Conservation (phyloP, 2,888 invertebrate genomes). For the Calameuta filiformis region DNA sequence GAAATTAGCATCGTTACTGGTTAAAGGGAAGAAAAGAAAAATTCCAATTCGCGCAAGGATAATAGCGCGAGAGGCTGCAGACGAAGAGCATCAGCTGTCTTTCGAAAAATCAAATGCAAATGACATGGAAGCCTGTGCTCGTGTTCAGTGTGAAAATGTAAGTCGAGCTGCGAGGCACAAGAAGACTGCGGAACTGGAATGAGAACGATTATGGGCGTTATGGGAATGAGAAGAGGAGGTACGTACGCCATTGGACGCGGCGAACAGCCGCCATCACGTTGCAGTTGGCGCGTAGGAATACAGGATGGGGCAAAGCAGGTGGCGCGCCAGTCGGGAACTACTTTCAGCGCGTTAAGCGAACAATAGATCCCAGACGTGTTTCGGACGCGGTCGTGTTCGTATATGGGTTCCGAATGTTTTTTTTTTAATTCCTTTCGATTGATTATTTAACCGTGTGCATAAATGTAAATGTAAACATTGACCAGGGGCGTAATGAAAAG, state of each 20-base stretch:
- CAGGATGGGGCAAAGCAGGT: constrained; percentile 46
- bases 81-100: too few relatives aligned
- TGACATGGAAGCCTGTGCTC: too few relatives aligned
- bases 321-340: constrained; percentile 63
- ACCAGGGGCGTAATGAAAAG: constrained; percentile 17
- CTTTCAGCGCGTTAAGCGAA: constrained; percentile 65
- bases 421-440: constrained; percentile 30
- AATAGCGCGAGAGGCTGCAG: too few relatives aligned
- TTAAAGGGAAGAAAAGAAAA: too few relatives aligned
- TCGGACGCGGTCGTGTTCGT: constrained; percentile 63
- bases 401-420: constrained; percentile 50
- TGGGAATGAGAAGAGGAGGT: background rate
- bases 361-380: constrained; percentile 66
- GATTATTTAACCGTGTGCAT: background rate
- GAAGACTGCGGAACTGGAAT: too few relatives aligned
- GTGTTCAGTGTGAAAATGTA: too few relatives aligned
- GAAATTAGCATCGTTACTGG: too few relatives aligned
- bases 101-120: too few relatives aligned
- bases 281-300: constrained; percentile 45
- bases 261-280: constrained; percentile 41
- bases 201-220: too few relatives aligned
- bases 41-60: too few relatives aligned
- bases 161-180: too few relatives aligned
- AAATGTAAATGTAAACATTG: constrained; percentile 45
- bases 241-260: constrained; percentile 39